Evolutionary conservation across 2,888 invertebrate species (phyloP).

Genomic region (Dicyrtoma fusca): DNA sequence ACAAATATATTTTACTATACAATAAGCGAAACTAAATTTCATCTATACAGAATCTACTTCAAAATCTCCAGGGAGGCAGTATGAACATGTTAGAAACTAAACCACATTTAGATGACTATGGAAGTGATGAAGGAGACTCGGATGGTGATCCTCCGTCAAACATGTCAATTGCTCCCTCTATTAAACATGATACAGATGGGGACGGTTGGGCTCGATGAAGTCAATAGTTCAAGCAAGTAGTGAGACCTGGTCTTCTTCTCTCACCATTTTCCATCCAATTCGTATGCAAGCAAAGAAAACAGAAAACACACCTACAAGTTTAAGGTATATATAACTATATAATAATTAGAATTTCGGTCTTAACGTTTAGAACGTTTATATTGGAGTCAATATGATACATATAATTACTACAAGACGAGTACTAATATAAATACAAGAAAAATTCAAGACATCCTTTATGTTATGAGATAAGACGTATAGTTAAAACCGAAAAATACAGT

Average conservation of each 20-base stretch:
- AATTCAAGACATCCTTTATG: background rate
- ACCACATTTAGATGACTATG: slow-evolving; percentile 50
- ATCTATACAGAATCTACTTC: slow-evolving; percentile 31
- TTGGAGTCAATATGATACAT: slow-evolving; percentile 11
- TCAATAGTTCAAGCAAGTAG: slow-evolving; percentile 1
- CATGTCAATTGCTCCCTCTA: slow-evolving; percentile 43
- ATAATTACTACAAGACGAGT: background rate
- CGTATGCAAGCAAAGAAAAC: slow-evolving; percentile 17
- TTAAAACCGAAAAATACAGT: background rate
- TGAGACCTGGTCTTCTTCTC: slow-evolving; percentile 5
- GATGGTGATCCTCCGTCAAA: slow-evolving; percentile 48
- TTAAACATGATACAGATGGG: slow-evolving; percentile 48
- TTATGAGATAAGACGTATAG: background rate
- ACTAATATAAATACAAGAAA: slow-evolving; percentile 2
- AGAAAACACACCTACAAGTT: slow-evolving; percentile 11
- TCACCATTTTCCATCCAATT: slow-evolving; percentile 33
- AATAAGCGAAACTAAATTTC: background rate
- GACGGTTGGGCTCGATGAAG: slow-evolving; percentile 55
- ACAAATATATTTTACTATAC: background rate
- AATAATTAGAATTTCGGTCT: background rate
- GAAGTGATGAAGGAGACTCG: slow-evolving; percentile 52
- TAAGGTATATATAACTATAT: slow-evolving; percentile 11
- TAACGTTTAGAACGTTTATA: slow-evolving; percentile 14
- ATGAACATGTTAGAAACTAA: slow-evolving; percentile 39
- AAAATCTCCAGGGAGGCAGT: slow-evolving; percentile 36